Evolutionary conservation across 1,140 invertebrate species (phyloP).

Genomic region (Solen grandis): DNA sequence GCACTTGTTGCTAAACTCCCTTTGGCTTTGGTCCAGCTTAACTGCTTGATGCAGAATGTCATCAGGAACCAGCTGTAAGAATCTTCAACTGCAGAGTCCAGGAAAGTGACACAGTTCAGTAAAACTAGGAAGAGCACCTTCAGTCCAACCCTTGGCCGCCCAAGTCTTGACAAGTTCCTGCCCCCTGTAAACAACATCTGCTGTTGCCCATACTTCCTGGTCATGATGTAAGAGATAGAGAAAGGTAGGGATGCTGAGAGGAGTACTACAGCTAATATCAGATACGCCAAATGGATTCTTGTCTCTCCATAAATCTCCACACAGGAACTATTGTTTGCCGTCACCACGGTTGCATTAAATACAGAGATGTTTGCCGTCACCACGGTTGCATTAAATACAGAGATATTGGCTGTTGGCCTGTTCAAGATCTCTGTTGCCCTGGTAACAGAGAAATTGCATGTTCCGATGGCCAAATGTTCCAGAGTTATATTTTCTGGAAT

Average conservation of each 20-base stretch:
- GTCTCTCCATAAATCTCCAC: constrained; percentile 31
- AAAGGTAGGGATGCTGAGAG: constrained; percentile 14
- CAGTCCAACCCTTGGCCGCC: constrained; percentile 6
- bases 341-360: too few relatives aligned
- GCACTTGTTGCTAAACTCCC: constrained; percentile 58
- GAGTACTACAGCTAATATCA: constrained; percentile 18
- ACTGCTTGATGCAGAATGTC: constrained; percentile 61
- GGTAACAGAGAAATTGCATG: too few relatives aligned
- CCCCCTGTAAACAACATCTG: too few relatives aligned
- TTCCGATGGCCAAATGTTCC: too few relatives aligned
- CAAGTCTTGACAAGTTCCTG: constrained; percentile 6
- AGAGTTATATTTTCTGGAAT: too few relatives aligned
- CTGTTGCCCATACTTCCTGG: background rate
- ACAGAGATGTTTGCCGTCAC: too few relatives aligned
- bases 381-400: too few relatives aligned
- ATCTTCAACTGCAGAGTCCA: constrained; percentile 66
- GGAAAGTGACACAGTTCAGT: constrained; percentile 18
- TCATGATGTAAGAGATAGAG: constrained; percentile 12
- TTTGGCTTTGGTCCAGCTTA: constrained; percentile 58
- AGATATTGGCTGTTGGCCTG: too few relatives aligned
- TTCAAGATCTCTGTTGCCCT: too few relatives aligned
- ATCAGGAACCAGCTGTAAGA: constrained; percentile 60
- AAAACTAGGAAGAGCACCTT: constrained; percentile 19
- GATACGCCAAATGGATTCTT: constrained; percentile 32
- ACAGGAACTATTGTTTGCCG: too few relatives aligned